Base-by-base conservation (phyloP, 2,888 invertebrate genomes). In the Stegophylla sp. region DNA sequence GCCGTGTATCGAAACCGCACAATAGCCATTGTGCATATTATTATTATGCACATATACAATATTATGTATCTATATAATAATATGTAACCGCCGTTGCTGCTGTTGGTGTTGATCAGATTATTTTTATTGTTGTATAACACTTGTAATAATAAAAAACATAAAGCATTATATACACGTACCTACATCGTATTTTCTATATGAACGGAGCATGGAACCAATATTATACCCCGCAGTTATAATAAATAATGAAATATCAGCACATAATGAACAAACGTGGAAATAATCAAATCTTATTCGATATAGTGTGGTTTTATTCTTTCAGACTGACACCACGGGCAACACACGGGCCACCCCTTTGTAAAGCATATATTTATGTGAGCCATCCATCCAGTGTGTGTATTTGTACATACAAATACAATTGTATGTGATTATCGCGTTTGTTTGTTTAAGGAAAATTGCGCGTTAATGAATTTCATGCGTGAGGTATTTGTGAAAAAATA, bases 61-160 rank as follows among this genome's bases (percentile, higher is more conserved):
- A 26, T 41, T 48, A n/a, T n/a, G n/a, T 9, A 26, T 63, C 26
- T 20, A 53, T 53, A 53, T 53, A 20, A 10, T 1, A 45, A 45
- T 15, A 3, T 13, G 5, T 12, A 12, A 12, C 23, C 23, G n/a
- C 61, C 20, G 43, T 43, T 53, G 28, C 26, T 15, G 74, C 48
- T n/a, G 74, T 4, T 51, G 43, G 53, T 61, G 74, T 53, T 76
- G 53, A 64, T 53, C 64, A 64, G 75, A 76, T 76, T 75, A 53
- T 75, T 75, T 72, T 20, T 53, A 53, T 76, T 53, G 64, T 76
- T 43, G 53, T 43, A 51, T 4, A 53, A 66, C 53, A 13, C 53
- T 66, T 41, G 53, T 76, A 76, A 76, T 66, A 64, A n/a, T n/a
- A n/a, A n/a, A n/a, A 76, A 76, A 53, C 64, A 76, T 66, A 53